Evolutionary conservation across 2,888 invertebrate species (phyloP).

Genomic region (Latheticus oryzae): DNA sequence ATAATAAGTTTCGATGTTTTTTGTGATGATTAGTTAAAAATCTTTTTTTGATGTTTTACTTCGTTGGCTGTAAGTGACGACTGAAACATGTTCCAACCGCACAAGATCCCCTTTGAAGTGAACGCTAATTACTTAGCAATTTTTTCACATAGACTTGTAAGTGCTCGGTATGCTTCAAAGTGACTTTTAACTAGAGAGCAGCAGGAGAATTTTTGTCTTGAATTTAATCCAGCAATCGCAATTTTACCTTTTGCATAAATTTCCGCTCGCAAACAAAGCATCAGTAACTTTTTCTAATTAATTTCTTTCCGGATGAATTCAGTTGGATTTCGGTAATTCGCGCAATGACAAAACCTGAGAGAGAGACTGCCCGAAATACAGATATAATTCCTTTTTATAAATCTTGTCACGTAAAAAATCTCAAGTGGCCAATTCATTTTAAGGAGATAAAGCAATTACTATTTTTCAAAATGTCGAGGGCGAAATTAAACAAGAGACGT

Average conservation of each 20-base stretch:
- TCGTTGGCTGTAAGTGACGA: conserved; percentile 20
- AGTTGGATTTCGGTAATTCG: conserved; percentile 17
- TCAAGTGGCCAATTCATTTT: conserved; percentile 63
- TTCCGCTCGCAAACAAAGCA: no score
- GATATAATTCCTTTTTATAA: conserved; percentile 48
- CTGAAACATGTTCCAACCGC: conserved; percentile 16
- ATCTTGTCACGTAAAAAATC: conserved; percentile 62
- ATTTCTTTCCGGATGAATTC: conserved; percentile 1
- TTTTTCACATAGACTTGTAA: conserved; percentile 15
- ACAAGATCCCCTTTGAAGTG: conserved; percentile 18
- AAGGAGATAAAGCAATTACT: conserved; percentile 64
- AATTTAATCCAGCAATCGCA: no score
- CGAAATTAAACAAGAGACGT: conserved; percentile 62
- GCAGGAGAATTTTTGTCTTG: not conserved
- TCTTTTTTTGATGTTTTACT: no score
- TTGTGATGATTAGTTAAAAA: no score
- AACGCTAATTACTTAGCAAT: conserved; percentile 23
- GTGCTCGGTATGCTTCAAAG: conserved; percentile 1
- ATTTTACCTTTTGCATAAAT: no score
- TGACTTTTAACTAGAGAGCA: conserved; percentile 4
- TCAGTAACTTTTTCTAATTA: no score
- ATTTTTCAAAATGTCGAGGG: conserved; percentile 64
- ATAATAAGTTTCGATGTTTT: no score
- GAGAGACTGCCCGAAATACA: conserved; percentile 27
- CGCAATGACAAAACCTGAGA: conserved; percentile 33